phyloP scores from a whole-genome alignment of 2,113 vertebrate species.

The Phalacrocorax aristotelis region DNA sequence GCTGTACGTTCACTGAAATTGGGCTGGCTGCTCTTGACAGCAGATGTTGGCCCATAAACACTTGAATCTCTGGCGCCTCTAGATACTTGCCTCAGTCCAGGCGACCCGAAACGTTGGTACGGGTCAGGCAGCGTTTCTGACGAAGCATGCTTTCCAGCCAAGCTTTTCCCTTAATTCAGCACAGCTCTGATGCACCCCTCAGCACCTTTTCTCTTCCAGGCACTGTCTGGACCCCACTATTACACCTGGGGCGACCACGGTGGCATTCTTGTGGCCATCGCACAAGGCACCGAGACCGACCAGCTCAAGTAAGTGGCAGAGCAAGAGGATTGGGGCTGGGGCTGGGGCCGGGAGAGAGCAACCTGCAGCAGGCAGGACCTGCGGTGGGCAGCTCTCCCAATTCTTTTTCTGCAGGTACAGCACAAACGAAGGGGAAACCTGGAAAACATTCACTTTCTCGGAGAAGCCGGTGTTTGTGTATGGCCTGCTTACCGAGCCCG shows the following conservation, averaged over 20 bases:
- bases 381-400: not conserved
- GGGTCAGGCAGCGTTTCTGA: not conserved
- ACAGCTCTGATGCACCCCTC: not conserved
- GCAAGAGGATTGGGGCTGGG: not conserved
- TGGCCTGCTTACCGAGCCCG: constrained; percentile 92
- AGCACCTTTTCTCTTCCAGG: constrained; percentile 71
- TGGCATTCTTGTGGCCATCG: constrained; percentile 91
- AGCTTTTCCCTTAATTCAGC: not conserved
- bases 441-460: constrained; percentile 88
- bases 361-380: not conserved
- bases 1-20: accelerated
- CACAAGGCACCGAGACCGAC: constrained; percentile 86
- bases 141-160: not conserved
- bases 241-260: constrained; percentile 98
- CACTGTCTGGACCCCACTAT: constrained; percentile 92
- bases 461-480: constrained; percentile 89
- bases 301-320: constrained; percentile 87
- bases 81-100: not conserved
- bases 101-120: accelerated
- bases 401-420: constrained; percentile 80
- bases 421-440: constrained; percentile 96
- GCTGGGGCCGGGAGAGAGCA: not conserved
- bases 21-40: not conserved
- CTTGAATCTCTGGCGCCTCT: not conserved
- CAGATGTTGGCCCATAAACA: not conserved